A percentile compares a stretch with the other conserved stretches of the same genome.
Evolutionary conservation across 2,113 vertebrate genomes (phyloP).

Genomic region (Xiphophorus hellerii): DNA sequence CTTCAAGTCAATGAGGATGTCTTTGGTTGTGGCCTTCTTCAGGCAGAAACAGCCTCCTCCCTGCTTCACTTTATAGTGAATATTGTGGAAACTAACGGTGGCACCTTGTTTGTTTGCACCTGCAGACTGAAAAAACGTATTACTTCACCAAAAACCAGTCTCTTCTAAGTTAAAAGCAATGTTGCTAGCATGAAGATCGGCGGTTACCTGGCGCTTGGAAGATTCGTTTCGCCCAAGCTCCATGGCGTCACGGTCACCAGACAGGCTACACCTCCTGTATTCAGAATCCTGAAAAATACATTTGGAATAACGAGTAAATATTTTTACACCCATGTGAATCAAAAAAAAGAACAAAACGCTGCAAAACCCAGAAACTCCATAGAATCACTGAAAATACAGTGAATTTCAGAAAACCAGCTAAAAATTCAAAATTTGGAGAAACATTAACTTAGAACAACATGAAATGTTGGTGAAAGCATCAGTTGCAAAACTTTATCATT

Average conservation of each 20-base stretch:
- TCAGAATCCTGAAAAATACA: neutral
- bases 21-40: conserved; percentile 55
- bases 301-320: too few species aligned
- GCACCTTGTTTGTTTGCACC: conserved; percentile 16
- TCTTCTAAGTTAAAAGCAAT: too few species aligned
- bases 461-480: neutral
- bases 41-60: conserved; percentile 49
- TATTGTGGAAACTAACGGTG: conserved; percentile 77
- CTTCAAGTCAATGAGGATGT: conserved; percentile 80
- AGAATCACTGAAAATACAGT: neutral
- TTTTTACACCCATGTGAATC: neutral
- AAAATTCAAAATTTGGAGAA: neutral
- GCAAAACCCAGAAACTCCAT: neutral
- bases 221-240: conserved; percentile 19
- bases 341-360: neutral
- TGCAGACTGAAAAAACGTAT: conserved; percentile 12
- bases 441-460: neutral
- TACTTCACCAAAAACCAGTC: neutral
- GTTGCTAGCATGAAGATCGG: too few species aligned
- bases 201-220: conserved; percentile 37
- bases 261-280: conserved; percentile 16
- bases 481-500: neutral
- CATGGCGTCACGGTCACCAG: neutral
- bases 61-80: conserved; percentile 69
- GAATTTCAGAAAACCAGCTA: neutral